Evolutionary conservation across 2,888 invertebrate genomes (phyloP).

Genomic region (Amiota minor): DNA sequence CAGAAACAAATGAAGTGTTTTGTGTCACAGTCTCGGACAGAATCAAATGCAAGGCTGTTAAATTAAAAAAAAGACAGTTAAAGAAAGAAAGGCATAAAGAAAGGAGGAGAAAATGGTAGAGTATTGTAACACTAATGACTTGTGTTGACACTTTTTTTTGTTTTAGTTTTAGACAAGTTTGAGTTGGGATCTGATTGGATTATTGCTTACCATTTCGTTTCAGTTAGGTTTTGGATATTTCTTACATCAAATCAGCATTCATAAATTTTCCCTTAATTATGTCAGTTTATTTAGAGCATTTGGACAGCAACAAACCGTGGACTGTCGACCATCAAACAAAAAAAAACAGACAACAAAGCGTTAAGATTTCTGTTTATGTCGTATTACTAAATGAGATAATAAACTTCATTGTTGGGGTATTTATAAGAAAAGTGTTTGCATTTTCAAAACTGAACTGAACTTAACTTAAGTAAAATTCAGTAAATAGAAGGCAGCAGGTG

Average conservation of each 20-base stretch:
- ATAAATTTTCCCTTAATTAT: constrained; percentile 65
- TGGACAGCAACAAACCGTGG: constrained; percentile 43
- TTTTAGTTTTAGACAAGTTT: constrained; percentile 47
- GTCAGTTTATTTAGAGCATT: constrained; percentile 66
- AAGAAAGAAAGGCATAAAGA: background rate
- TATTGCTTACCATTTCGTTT: no score
- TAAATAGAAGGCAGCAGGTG: constrained; percentile 9
- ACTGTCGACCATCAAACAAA: background rate
- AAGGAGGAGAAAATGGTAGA: background rate
- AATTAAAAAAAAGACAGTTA: background rate
- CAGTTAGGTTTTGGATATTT: background rate
- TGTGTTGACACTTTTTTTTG: constrained; percentile 68
- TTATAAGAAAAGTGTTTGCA: constrained; percentile 63
- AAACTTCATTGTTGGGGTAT: constrained; percentile 48
- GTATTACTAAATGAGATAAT: constrained; percentile 45
- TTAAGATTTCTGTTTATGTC: constrained; percentile 11
- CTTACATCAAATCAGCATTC: constrained; percentile 28
- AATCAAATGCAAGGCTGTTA: constrained; percentile 14
- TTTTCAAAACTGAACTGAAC: no score
- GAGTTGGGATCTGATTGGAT: no score
- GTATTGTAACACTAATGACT: constrained; percentile 62
- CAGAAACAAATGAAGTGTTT: background rate
- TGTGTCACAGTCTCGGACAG: constrained; percentile 7
- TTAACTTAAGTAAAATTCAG: background rate
- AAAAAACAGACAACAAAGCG: constrained; percentile 9